Base-by-base conservation (phyloP, 2,888 invertebrate species). In the Volucella zonaria region DNA sequence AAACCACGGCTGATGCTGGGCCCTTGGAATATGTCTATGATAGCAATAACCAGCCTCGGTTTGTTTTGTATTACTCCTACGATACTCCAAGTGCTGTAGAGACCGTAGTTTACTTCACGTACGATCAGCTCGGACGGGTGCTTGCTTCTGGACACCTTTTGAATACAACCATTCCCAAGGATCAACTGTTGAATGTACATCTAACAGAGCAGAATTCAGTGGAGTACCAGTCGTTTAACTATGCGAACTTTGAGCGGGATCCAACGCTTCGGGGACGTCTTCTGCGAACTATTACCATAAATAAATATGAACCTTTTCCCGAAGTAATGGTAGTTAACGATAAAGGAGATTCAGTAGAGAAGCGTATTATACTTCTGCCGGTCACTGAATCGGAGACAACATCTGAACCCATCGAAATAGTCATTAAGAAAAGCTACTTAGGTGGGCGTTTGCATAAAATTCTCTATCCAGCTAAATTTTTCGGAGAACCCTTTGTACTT, bases 261-360 rank as follows among this genome's bases (percentile, higher is more conserved):
- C 79, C 79, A 15, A 51, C 9, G 1, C 73, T 79, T 1, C 73
- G 79, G n/a, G 79, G 79, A 42, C 62, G 59, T 8, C 43, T 79
- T 0, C 6, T 45, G n/a, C 43, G 79, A 31, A 52, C 51, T 1
- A 58, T 79, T 10, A 79, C 79, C 1, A 73, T 73, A 56, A 79
- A 79, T 18, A 31, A 23, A n/a, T 9, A 23, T 23, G 78, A 73
- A 15, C 79, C 79, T 0, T 73, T 73, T 14, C 43, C 42, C 6
- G 79, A 79, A 45, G 73, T 70, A 3, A 9, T 56, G 3, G 43
- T 49, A 38, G 56, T 42, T 3, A 64, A 73, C 23, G 38, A 49
- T 11, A 31, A 23, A 11, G 62, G 49, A 1, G 58, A 64, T 11
- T 15, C 51, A 8, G 3, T 79, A 1, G 47, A 62, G 1, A 73